Percentiles rank a stretch among this genome's conserved stretches.
phyloP scores from a whole-genome alignment of 64 coral and sea anemone species.

The Catalaphyllia jardinei region DNA sequence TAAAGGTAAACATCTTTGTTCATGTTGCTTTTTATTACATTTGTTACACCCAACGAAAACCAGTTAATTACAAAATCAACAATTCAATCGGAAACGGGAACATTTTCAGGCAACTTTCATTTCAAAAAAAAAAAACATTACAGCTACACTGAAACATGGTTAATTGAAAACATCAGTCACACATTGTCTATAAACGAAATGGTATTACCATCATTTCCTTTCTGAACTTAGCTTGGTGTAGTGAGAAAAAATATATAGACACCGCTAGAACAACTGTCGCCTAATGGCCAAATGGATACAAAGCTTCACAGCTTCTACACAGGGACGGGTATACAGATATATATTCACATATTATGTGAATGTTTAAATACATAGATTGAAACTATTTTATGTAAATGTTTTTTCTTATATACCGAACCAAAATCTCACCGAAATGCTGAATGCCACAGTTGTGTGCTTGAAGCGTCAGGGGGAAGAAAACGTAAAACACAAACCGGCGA shows the following conservation, averaged over 20 bases:
- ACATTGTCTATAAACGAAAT: no score
- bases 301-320: constrained; percentile 31
- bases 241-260: neutral
- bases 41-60: neutral
- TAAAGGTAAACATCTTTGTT: neutral
- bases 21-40: neutral
- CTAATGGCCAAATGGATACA: neutral
- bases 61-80: neutral
- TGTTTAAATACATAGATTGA: no score
- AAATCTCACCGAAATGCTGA: constrained; percentile 44
- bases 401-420: no score
- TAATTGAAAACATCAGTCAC: no score
- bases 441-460: constrained; percentile 13
- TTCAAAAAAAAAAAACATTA: no score
- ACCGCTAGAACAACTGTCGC: neutral
- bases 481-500: no score
- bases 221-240: neutral
- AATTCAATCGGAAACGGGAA: neutral
- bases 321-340: no score
- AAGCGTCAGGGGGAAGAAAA: constrained; percentile 50
- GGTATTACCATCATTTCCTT: no score
- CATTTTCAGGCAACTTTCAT: no score
- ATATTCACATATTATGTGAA: no score
- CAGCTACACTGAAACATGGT: no score
- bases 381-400: no score